Evolutionary conservation across 2,888 invertebrate genomes (phyloP).

Genomic region (Odontothrips loti): DNA sequence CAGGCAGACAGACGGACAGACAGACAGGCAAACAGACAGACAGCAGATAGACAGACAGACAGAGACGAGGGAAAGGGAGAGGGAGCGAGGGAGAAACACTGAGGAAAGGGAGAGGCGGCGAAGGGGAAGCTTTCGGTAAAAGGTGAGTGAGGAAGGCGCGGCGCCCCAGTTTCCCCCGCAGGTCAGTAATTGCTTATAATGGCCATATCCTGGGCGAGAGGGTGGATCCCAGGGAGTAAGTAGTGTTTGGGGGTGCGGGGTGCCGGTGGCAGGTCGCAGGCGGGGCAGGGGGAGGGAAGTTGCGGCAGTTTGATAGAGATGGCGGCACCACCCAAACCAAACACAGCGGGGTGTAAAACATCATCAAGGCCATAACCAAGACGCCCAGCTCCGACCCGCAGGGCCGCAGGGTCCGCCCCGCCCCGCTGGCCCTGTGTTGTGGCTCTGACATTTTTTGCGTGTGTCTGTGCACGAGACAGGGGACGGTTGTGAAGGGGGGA

Average conservation of each 20-base stretch:
- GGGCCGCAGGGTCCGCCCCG: no score
- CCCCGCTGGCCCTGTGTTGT: no score
- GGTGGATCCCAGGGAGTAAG: background rate
- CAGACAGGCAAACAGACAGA: no score
- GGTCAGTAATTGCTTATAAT: constrained; percentile 22
- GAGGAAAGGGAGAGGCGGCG: background rate
- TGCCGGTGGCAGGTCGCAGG: background rate
- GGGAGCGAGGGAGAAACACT: background rate
- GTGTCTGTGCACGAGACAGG: no score
- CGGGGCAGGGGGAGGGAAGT: background rate
- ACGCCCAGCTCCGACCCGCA: no score
- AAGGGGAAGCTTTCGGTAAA: background rate
- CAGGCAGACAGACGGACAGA: no score
- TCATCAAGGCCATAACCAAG: no score
- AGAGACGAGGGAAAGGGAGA: background rate
- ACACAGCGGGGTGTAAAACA: no score
- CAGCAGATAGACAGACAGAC: no score
- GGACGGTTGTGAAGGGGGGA: no score
- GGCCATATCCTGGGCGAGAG: constrained; percentile 6
- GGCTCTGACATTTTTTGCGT: no score
- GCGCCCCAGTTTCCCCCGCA: constrained; percentile 7
- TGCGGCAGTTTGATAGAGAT: background rate
- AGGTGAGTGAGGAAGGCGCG: constrained; percentile 7
- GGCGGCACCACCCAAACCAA: background rate
- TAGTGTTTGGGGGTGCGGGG: background rate